These are phyloP conservation scores for Cephus pulcher DNA, from an alignment of 2,888 invertebrate species.

Conservation along the genomic window DNA sequence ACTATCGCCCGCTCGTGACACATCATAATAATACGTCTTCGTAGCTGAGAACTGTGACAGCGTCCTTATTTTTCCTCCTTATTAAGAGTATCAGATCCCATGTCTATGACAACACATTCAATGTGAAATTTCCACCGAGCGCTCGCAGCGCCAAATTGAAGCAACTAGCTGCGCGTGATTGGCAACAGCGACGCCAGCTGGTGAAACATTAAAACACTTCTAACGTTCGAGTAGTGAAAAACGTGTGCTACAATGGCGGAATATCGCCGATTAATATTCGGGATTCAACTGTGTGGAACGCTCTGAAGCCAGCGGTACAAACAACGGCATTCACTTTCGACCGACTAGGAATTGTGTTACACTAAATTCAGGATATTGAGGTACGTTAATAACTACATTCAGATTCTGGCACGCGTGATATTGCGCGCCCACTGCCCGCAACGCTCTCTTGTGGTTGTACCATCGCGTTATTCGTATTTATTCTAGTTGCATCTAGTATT, in stretches of 20 bases:
- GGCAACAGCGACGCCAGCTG: slow-evolving; percentile 16
- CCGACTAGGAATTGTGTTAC: not conserved
- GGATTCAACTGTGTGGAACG: slow-evolving; percentile 36
- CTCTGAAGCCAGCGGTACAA: slow-evolving; percentile 30
- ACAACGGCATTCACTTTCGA: not conserved
- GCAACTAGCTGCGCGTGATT: too few relatives aligned
- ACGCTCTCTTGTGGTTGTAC: too few relatives aligned
- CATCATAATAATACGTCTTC: too few relatives aligned
- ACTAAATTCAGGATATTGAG: slow-evolving; percentile 40
- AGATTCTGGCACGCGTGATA: not conserved
- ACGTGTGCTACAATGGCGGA: slow-evolving; percentile 9
- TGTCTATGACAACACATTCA: too few relatives aligned
- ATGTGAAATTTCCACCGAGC: too few relatives aligned
- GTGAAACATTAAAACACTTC: slow-evolving; percentile 26
- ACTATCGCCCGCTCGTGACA: too few relatives aligned
- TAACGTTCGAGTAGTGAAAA: slow-evolving; percentile 14
- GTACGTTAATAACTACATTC: slow-evolving; percentile 21
- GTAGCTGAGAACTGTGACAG: too few relatives aligned
- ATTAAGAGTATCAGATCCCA: too few relatives aligned
- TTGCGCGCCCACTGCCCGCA: not conserved
- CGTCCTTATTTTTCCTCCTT: too few relatives aligned
- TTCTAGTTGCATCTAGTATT: too few relatives aligned
- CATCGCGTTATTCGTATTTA: too few relatives aligned
- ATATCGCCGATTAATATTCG: slow-evolving; percentile 50
- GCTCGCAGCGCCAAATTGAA: too few relatives aligned